phyloP scores from a whole-genome alignment of 2,113 vertebrate species.

The Xyliphius kryptos region DNA sequence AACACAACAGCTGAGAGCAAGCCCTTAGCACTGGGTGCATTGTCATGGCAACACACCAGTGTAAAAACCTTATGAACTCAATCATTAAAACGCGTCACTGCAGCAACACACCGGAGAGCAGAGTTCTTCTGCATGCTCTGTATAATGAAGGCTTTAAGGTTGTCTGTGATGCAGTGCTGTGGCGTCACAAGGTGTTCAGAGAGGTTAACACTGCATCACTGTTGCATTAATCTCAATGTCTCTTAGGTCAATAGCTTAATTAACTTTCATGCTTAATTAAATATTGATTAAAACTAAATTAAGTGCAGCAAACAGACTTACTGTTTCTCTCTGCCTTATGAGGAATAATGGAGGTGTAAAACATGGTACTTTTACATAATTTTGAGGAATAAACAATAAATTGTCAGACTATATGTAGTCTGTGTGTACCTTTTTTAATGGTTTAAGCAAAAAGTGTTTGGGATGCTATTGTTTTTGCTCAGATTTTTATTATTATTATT shows the following conservation, averaged over 20 bases:
- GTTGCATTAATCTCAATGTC: constrained; percentile 7
- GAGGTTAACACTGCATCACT: not conserved
- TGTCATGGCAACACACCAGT: constrained; percentile 39
- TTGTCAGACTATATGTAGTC: too few relatives aligned
- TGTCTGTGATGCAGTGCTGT: not conserved
- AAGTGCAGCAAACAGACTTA: constrained; percentile 18
- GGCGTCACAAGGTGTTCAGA: not conserved
- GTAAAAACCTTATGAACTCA: constrained; percentile 34
- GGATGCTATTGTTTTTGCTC: too few relatives aligned
- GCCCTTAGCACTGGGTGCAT: constrained; percentile 22
- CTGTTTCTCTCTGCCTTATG: not conserved
- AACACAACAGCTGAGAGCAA: constrained; percentile 26
- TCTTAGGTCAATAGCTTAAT: constrained; percentile 2
- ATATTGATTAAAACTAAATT: constrained; percentile 19
- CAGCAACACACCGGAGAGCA: constrained; percentile 29
- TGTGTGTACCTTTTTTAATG: too few relatives aligned
- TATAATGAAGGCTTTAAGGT: not conserved
- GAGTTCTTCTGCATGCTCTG: constrained; percentile 5
- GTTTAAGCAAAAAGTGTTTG: too few relatives aligned
- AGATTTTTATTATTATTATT: too few relatives aligned
- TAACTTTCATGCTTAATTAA: constrained; percentile 25
- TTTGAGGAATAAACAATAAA: too few relatives aligned
- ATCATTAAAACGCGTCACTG: constrained; percentile 29
- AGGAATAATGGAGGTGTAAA: not conserved
- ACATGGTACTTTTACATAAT: too few relatives aligned